Conservation (phyloP, 2,113 vertebrate genomes). For the Nesoenas mayeri region DNA sequence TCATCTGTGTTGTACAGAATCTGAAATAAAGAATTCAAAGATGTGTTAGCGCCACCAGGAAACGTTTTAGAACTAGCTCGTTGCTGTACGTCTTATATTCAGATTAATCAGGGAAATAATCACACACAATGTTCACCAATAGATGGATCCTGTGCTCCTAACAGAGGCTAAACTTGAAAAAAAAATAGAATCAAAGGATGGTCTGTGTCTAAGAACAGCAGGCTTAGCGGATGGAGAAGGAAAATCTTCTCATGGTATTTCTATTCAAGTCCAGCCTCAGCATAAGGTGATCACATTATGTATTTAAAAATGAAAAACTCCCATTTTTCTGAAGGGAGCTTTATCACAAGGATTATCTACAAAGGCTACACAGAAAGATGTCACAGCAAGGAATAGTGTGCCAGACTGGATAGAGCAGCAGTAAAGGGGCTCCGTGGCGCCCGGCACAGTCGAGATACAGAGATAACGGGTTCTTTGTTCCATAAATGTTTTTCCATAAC, state of each 20-base stretch:
- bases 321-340: conserved; percentile 15
- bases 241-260: conserved; percentile 39
- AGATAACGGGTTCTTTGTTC: conserved; percentile 24
- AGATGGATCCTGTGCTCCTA: background rate
- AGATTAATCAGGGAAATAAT: conserved; percentile 41
- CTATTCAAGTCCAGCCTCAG: conserved; percentile 2
- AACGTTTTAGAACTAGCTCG: background rate
- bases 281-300: background rate
- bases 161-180: background rate
- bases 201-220: conserved; percentile 1
- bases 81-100: background rate
- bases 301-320: conserved; percentile 37
- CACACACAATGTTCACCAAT: background rate
- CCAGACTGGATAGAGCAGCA: background rate
- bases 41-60: background rate
- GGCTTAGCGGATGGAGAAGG: background rate
- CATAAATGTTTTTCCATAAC: background rate
- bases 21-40: conserved; percentile 28
- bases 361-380: conserved; percentile 23
- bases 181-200: background rate
- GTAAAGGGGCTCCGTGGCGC: background rate
- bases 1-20: background rate
- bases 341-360: conserved; percentile 54
- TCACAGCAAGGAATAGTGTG: background rate
- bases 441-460: background rate